phyloP scores from a whole-genome alignment of 2,797 vertebrate genomes.

The Rhodeus uyekii region DNA sequence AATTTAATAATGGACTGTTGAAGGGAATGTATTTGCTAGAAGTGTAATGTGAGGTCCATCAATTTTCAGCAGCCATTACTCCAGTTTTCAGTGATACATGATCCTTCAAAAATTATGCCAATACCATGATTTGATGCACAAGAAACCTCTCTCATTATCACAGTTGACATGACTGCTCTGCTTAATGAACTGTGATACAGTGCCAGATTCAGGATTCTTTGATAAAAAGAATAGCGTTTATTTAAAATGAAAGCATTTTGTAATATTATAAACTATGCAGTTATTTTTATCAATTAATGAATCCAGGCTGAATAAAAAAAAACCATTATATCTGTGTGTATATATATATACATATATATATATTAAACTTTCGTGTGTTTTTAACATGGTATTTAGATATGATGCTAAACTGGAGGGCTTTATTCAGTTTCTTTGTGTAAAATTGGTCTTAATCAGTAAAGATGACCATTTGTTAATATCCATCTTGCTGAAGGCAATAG shows the following conservation, averaged over 20 bases:
- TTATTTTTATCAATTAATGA: background rate
- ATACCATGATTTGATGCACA: background rate
- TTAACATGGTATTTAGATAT: background rate
- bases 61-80: constrained; percentile 5
- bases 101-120: background rate
- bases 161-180: background rate
- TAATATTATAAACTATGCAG: background rate
- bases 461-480: constrained; percentile 61
- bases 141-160: background rate
- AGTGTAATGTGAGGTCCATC: background rate
- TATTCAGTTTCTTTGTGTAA: constrained; percentile 19
- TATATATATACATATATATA: too few species aligned
- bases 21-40: background rate
- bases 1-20: constrained; percentile 18
- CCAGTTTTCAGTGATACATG: background rate
- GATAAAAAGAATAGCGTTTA: background rate
- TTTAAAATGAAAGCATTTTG: background rate
- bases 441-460: constrained; percentile 64
- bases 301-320: background rate
- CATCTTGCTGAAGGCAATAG: constrained; percentile 75
- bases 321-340: too few species aligned
- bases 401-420: background rate
- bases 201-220: background rate
- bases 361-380: background rate
- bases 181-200: background rate